These are phyloP conservation scores for Trachythela sp. DNA, from an alignment of 64 coral and sea anemone genomes.

Conservation along the genomic window DNA sequence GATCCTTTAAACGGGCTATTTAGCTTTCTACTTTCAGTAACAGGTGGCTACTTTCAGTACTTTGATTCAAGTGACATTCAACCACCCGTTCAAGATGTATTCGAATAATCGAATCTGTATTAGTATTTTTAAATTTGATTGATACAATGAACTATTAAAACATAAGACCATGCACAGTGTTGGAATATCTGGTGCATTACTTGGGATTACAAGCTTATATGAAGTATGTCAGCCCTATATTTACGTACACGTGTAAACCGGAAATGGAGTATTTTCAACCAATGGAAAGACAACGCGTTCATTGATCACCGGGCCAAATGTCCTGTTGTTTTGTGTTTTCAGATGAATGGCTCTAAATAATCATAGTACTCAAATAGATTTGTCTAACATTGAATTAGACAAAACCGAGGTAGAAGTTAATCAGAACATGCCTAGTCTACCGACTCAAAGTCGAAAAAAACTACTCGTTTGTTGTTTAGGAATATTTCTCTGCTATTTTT, in stretches of 20 bases:
- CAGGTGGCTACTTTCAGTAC: too few species aligned
- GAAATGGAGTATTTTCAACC: background rate
- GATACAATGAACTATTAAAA: too few species aligned
- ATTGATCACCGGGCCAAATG: background rate
- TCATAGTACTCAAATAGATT: background rate
- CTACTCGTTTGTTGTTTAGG: background rate
- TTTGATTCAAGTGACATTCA: too few species aligned
- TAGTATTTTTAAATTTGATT: too few species aligned
- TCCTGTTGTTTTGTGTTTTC: background rate
- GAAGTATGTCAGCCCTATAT: too few species aligned
- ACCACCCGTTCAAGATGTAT: too few species aligned
- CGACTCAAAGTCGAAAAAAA: conserved; percentile 21
- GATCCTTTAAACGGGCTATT: too few species aligned
- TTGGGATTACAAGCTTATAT: too few species aligned
- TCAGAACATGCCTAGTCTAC: background rate
- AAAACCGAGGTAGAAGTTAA: background rate
- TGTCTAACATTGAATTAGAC: background rate
- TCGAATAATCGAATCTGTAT: too few species aligned
- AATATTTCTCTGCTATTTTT: conserved; percentile 9
- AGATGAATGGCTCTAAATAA: background rate
- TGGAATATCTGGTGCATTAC: too few species aligned
- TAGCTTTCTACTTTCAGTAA: too few species aligned
- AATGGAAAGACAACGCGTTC: conserved; percentile 17
- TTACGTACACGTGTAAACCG: background rate
- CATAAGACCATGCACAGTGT: too few species aligned